A percentile compares a stretch with the other conserved stretches of the same genome.
Evolutionary conservation across 2,888 invertebrate genomes (phyloP).

Genomic region (Dendrolimus pini): DNA sequence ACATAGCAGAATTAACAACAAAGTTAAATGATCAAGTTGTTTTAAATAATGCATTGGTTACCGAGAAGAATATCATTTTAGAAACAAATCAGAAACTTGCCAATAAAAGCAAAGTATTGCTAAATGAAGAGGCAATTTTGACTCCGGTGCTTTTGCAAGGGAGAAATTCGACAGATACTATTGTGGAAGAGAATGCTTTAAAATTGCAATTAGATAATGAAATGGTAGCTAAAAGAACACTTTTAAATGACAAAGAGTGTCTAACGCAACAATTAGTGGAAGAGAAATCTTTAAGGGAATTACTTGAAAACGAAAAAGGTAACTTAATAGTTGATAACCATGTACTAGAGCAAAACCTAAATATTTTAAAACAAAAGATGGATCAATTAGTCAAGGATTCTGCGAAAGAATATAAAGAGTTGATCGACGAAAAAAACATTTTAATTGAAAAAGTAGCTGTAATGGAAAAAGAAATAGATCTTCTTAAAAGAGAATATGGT

Average conservation of each 20-base stretch:
- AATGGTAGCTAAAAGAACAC: slow-evolving; percentile 12
- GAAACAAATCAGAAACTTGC: slow-evolving; percentile 6
- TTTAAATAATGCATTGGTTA: slow-evolving; percentile 10
- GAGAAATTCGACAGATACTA: slow-evolving; percentile 21
- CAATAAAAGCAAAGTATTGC: slow-evolving; percentile 8
- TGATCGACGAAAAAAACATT: slow-evolving; percentile 9
- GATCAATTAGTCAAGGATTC: background rate
- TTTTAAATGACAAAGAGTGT: slow-evolving; percentile 28
- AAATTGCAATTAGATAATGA: slow-evolving; percentile 13
- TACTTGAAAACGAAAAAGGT: slow-evolving; percentile 31
- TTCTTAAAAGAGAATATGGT: slow-evolving; percentile 3
- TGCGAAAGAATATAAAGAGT: background rate
- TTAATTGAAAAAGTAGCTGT: slow-evolving; percentile 1
- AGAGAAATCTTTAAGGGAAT: slow-evolving; percentile 29
- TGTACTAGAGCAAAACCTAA: slow-evolving; percentile 15
- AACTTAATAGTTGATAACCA: slow-evolving; percentile 19
- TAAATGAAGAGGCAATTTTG: slow-evolving; percentile 5
- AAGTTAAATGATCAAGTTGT: slow-evolving; percentile 11
- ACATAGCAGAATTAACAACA: slow-evolving; percentile 15
- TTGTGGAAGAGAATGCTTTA: slow-evolving; percentile 16
- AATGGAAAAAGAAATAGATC: slow-evolving; percentile 5
- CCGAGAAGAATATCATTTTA: slow-evolving; percentile 12
- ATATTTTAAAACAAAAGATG: background rate
- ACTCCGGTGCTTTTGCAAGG: slow-evolving; percentile 17
- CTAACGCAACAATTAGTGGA: slow-evolving; percentile 33